Evolutionary conservation across 2,797 vertebrate species (phyloP).

Genomic region (Chrosomus eos): DNA sequence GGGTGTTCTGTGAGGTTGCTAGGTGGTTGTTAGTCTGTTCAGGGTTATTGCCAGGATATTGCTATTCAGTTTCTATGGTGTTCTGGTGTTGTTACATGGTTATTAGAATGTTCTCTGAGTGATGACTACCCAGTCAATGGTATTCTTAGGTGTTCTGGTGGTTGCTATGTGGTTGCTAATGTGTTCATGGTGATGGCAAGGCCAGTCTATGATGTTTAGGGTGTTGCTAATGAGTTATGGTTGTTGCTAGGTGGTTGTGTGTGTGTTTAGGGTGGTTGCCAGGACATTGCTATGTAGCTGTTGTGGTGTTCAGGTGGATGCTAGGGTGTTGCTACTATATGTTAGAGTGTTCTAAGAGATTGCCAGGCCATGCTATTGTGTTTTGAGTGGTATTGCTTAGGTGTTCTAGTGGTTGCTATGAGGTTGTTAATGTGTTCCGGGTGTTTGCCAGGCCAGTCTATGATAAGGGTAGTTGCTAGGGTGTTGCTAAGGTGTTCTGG

Average conservation of each 20-base stretch:
- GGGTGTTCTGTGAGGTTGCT: neutral
- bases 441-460: neutral
- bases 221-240: neutral
- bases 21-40: neutral
- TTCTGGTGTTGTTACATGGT: neutral
- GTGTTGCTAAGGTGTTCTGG: neutral
- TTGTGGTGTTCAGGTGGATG: neutral
- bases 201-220: too few species aligned
- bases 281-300: neutral
- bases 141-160: neutral
- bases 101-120: neutral
- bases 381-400: neutral
- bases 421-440: neutral
- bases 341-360: neutral
- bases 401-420: neutral
- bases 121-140: neutral
- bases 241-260: neutral
- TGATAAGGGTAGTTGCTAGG: neutral
- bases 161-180: neutral
- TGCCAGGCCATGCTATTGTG: neutral
- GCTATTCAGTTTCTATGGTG: neutral
- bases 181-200: neutral
- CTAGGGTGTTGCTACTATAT: neutral
- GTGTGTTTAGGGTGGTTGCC: neutral
- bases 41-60: neutral